Evolutionary conservation across 2,888 invertebrate genomes (phyloP), one percentile per base, ranked within the genome.

Genomic region (Brachypterus glaber): DNA sequence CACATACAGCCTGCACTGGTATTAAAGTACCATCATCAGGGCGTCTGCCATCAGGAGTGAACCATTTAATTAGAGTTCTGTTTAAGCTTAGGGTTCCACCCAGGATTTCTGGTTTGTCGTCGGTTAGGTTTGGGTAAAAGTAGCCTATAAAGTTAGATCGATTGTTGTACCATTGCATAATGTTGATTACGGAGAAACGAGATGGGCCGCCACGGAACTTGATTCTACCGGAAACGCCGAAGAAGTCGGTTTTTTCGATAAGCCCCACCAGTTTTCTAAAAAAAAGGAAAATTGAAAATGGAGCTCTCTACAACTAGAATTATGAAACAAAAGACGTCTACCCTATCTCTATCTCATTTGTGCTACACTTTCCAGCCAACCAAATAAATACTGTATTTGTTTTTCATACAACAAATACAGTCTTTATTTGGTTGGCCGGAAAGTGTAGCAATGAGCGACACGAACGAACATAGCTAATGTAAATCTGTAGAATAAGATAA

Each of bases 191-290:
- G 1, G 76, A 74, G 39, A 74, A 70, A 21, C 85, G 67, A 3
- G 84, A 80, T 1, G 81, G 76, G 0, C 81, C 81, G 1, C 76
- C 75, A 1, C 71, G 63, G 56, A 86, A 86, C 47, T 74, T 72
- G 3, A 86, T 79, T 40, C 72, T 66, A 0, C 86, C 86, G 0
- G 84, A 82, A 1, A 84, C 79, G 2, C 87, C 87, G 33, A 72
- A 58, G 56, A 85, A 86, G 52, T 82, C 74, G 0, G 79, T 79
- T 42, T 72, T 63, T 48, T 75, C 72, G 21, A 86, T 71, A 9
- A 79, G 64, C 11, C 74, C 65, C 2, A 77, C 74, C 31, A 81
- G 69, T 40, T 72, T 68, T 44, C 77, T 77, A 53, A 36, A 65
- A 62, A 8, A 14, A 26, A 43, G 36, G 7, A 37, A 33, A 29